phyloP scores from a whole-genome alignment of 2,888 invertebrate species.

The Nymphalis urticae region DNA sequence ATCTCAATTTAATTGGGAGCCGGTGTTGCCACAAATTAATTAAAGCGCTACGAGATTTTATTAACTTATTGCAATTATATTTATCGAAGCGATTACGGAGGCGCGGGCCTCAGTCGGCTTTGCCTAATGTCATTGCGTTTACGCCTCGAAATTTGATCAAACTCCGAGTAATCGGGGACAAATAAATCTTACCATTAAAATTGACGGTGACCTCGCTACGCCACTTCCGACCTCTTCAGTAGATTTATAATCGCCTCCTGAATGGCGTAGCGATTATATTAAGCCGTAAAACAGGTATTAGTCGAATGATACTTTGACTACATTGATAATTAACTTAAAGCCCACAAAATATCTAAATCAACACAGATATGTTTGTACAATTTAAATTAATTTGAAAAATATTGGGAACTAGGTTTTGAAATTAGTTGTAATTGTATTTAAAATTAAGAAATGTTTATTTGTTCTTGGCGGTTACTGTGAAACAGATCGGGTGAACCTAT shows the following conservation, averaged over 20 bases:
- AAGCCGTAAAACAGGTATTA: slow-evolving; percentile 31
- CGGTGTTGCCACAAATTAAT: slow-evolving; percentile 73
- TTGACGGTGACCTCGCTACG: slow-evolving; percentile 63
- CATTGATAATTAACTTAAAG: slow-evolving; percentile 9
- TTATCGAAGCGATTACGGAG: slow-evolving; percentile 67
- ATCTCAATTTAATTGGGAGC: slow-evolving; percentile 69
- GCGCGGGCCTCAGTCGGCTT: slow-evolving; percentile 47
- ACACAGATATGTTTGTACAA: not conserved
- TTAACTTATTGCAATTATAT: slow-evolving; percentile 78
- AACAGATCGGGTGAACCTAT: slow-evolving; percentile 55
- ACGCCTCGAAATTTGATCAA: slow-evolving; percentile 67
- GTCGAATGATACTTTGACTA: slow-evolving; percentile 22
- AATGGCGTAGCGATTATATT: slow-evolving; percentile 53
- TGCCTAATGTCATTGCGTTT: slow-evolving; percentile 58
- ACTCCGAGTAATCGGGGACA: slow-evolving; percentile 68
- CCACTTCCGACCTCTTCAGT: slow-evolving; percentile 68
- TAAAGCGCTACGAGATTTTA: slow-evolving; percentile 71
- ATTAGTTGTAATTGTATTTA: not conserved
- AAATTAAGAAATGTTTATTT: slow-evolving; percentile 23
- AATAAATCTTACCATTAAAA: slow-evolving; percentile 76
- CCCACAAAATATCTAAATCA: not conserved
- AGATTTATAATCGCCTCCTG: slow-evolving; percentile 72
- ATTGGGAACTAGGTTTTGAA: too few relatives aligned
- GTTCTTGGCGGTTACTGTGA: slow-evolving; percentile 58
- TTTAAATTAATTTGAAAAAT: too few relatives aligned